A percentile compares a stretch with the other conserved stretches of the same genome.
Evolutionary conservation across 2,797 vertebrate genomes (phyloP).

Genomic region (Gila robusta): DNA sequence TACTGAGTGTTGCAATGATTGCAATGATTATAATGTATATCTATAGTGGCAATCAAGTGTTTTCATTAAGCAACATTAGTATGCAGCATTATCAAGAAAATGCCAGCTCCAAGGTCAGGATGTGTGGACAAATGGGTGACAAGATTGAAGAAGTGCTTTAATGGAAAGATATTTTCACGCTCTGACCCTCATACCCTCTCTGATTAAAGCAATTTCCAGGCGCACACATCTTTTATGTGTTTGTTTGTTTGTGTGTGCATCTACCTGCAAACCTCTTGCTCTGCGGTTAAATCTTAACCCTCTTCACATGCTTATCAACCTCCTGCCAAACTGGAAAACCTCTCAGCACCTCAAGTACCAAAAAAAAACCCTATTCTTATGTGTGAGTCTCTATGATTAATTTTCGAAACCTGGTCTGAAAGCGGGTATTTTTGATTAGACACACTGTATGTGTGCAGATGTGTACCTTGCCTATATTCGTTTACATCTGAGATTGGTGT

Average conservation of each 20-base stretch:
- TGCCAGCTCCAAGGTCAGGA: constrained; percentile 18
- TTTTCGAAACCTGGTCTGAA: constrained; percentile 29
- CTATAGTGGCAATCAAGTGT: neutral
- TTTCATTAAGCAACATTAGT: neutral
- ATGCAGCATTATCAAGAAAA: constrained; percentile 21
- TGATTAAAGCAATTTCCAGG: constrained; percentile 54
- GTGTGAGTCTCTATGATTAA: constrained; percentile 40
- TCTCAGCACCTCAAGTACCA: constrained; percentile 41
- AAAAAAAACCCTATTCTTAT: neutral
- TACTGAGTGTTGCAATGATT: neutral
- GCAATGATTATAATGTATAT: neutral
- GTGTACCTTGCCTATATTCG: constrained; percentile 1
- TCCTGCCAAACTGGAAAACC: constrained; percentile 46
- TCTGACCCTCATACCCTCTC: constrained; percentile 43
- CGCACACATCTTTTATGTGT: constrained; percentile 43
- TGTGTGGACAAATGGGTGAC: constrained; percentile 18
- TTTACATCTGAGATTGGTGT: constrained; percentile 37
- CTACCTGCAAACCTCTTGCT: constrained; percentile 10
- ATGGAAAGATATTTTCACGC: constrained; percentile 27
- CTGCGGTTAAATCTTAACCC: constrained; percentile 45
- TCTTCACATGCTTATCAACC: constrained; percentile 56
- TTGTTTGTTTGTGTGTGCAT: constrained; percentile 52
- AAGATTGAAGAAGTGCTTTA: constrained; percentile 40
- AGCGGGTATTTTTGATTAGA: constrained; percentile 42
- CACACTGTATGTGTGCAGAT: neutral